These are phyloP conservation scores for Oreochromis spilurus DNA, from an alignment of 2,113 vertebrate genomes.

Conservation along the genomic window DNA sequence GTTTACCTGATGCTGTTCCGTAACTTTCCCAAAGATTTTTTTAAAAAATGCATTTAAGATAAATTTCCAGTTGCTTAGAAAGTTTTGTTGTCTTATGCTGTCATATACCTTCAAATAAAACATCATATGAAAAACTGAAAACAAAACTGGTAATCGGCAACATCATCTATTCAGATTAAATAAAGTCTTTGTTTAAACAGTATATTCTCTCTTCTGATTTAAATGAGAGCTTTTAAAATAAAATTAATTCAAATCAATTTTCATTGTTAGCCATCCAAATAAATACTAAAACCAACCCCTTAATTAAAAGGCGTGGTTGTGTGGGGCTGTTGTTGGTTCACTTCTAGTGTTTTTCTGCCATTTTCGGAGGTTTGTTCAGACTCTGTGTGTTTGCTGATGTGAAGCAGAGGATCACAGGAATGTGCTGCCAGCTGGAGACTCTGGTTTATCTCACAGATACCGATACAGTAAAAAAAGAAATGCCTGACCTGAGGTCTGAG, in stretches of 20 bases:
- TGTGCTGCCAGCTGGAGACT: slow-evolving; percentile 43
- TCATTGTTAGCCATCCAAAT: neutral
- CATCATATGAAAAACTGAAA: neutral
- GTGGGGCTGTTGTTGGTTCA: fast-evolving
- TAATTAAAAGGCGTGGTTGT: neutral
- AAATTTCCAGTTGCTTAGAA: neutral
- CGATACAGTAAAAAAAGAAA: neutral
- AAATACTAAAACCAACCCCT: neutral
- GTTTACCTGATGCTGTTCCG: neutral
- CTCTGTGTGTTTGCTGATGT: slow-evolving; percentile 44
- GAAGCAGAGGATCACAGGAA: slow-evolving; percentile 44
- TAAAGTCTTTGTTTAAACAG: neutral
- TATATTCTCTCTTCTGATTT: neutral
- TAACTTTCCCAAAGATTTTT: neutral
- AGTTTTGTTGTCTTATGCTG: neutral
- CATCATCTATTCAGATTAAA: neutral
- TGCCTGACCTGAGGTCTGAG: neutral
- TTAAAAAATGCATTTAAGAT: neutral
- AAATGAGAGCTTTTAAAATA: neutral
- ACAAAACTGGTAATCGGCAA: neutral
- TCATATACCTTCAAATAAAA: neutral
- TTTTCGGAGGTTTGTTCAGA: slow-evolving; percentile 43
- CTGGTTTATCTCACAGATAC: slow-evolving; percentile 51
- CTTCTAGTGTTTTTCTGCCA: slow-evolving; percentile 29
- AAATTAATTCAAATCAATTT: neutral